phyloP scores from a whole-genome alignment of 2,888 invertebrate species.

The Nesidiocoris tenuis region DNA sequence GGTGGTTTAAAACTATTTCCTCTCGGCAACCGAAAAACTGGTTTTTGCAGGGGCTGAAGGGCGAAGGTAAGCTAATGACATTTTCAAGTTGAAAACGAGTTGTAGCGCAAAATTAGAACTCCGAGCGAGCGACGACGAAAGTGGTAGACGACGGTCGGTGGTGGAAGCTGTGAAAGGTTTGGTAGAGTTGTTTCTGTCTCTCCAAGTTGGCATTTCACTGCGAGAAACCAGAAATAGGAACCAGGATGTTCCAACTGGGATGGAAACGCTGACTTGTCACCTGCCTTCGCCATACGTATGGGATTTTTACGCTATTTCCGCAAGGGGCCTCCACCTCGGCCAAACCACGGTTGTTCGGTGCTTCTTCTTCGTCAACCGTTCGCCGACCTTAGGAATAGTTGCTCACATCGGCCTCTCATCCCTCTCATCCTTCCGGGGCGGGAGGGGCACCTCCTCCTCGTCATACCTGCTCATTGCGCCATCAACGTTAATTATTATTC shows the following conservation, averaged over 20 bases:
- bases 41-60: background rate
- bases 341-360: background rate
- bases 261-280: background rate
- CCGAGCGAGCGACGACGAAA: background rate
- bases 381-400: background rate
- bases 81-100: slow-evolving; percentile 44
- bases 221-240: background rate
- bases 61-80: slow-evolving; percentile 23
- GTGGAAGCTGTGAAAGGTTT: background rate
- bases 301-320: background rate
- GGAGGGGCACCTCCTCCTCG: too few species aligned
- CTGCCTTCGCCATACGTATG: background rate
- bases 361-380: background rate
- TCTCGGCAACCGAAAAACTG: background rate
- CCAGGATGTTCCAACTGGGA: background rate
- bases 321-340: background rate
- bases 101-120: slow-evolving; percentile 38
- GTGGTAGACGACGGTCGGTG: background rate
- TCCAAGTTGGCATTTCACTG: background rate
- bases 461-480: too few species aligned
- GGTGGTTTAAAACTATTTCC: background rate
- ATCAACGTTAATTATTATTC: background rate
- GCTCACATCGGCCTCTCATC: background rate
- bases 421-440: background rate
- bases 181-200: background rate